Conservation (phyloP, 2,113 vertebrate genomes). For the Chloropsis cyanopogon region DNA sequence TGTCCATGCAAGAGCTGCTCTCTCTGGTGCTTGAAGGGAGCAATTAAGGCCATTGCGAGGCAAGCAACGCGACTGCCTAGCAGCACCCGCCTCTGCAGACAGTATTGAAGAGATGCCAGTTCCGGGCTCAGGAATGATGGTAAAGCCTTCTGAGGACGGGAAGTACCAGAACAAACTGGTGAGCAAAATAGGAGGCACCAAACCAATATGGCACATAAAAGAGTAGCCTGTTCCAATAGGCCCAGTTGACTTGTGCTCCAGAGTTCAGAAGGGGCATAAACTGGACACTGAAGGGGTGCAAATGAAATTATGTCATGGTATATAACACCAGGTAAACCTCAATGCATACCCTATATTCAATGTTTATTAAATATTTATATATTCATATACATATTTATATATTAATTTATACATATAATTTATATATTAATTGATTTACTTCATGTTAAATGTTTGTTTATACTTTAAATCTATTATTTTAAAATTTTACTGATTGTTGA, state of each 20-base stretch:
- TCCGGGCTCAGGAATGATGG: neutral
- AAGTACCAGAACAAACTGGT: neutral
- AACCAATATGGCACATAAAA: neutral
- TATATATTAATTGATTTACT: neutral
- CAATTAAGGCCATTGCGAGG: neutral
- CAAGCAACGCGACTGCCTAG: neutral
- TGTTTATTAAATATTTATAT: too few species aligned
- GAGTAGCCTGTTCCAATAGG: neutral
- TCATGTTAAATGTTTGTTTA: neutral
- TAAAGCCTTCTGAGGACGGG: neutral
- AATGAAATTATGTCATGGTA: neutral
- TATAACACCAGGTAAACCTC: neutral
- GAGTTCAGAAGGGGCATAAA: neutral
- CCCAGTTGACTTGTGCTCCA: neutral
- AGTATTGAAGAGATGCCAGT: neutral
- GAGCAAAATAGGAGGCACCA: neutral
- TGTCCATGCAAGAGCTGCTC: neutral
- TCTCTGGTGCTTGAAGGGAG: neutral
- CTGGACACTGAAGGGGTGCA: neutral
- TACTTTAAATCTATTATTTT: neutral
- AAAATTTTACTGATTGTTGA: neutral
- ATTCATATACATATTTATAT: too few species aligned
- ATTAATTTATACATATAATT: too few species aligned
- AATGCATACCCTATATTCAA: neutral
- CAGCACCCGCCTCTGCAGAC: neutral